These are phyloP conservation scores for Fopius arisanus DNA, from an alignment of 1,140 invertebrate species.

Conservation along the genomic window DNA sequence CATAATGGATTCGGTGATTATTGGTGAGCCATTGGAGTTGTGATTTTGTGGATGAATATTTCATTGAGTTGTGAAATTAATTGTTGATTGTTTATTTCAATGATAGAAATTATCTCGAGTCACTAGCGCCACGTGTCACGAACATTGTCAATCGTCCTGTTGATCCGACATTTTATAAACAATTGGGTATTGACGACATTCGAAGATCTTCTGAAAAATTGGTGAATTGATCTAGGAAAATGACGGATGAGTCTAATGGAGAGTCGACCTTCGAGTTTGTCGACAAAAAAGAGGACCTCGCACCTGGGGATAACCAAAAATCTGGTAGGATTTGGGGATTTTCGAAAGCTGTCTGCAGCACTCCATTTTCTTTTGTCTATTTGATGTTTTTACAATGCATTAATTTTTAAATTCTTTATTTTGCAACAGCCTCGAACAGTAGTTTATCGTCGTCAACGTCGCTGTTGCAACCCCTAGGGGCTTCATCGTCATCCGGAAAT, in stretches of 20 bases:
- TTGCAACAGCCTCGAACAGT: constrained; percentile 48
- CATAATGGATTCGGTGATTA: too few species aligned
- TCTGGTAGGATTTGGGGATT: constrained; percentile 50
- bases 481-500: constrained; percentile 45
- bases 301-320: constrained; percentile 46
- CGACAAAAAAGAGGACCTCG: constrained; percentile 56
- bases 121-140: constrained; percentile 25
- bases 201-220: neutral
- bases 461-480: constrained; percentile 44
- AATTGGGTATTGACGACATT: neutral
- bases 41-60: too few species aligned
- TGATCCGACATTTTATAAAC: constrained; percentile 31
- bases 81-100: too few species aligned
- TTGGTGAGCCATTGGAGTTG: too few species aligned
- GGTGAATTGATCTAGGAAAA: constrained; percentile 31
- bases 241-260: constrained; percentile 65
- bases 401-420: neutral
- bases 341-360: too few species aligned
- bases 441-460: constrained; percentile 51
- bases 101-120: neutral
- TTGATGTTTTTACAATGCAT: neutral
- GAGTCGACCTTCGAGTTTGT: constrained; percentile 68
- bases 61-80: too few species aligned
- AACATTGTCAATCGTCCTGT: neutral
- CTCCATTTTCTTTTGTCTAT: neutral